Conservation (phyloP, 1,140 invertebrate genomes). For the Penaeus vannamei region DNA sequence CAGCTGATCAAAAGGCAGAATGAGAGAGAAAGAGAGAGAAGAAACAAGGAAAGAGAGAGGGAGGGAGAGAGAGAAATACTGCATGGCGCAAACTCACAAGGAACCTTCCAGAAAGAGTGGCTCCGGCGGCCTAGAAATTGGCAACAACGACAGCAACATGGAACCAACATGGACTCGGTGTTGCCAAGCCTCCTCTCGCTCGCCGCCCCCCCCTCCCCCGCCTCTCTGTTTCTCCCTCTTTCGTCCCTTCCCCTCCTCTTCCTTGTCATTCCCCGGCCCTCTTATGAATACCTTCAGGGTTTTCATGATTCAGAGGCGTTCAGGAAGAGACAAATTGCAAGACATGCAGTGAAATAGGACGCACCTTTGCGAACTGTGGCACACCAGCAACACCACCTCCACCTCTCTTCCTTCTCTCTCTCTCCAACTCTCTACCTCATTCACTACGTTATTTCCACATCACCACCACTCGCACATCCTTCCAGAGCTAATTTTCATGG, state of each 20-base stretch:
- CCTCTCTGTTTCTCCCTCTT: neutral
- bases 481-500: too few relatives aligned
- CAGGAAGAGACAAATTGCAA: too few relatives aligned
- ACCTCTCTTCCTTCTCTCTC: neutral
- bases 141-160: constrained; percentile 26
- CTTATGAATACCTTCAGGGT: neutral
- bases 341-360: too few relatives aligned
- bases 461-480: too few relatives aligned
- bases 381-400: constrained; percentile 26
- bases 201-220: neutral
- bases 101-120: constrained; percentile 34
- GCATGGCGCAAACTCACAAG: constrained; percentile 4
- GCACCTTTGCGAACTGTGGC: constrained; percentile 16
- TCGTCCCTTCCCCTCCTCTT: neutral
- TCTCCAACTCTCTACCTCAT: too few relatives aligned
- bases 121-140: constrained; percentile 17
- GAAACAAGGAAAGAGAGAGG: too few relatives aligned
- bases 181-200: constrained; percentile 1
- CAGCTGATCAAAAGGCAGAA: too few relatives aligned
- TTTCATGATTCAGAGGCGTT: neutral
- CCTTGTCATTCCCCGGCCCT: neutral
- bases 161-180: constrained; percentile 27
- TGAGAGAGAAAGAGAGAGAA: too few relatives aligned
- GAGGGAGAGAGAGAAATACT: neutral
- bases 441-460: too few relatives aligned